These are phyloP conservation scores for Pristiophorus japonicus DNA, from an alignment of 2,113 vertebrate species.

Conservation along the genomic window DNA sequence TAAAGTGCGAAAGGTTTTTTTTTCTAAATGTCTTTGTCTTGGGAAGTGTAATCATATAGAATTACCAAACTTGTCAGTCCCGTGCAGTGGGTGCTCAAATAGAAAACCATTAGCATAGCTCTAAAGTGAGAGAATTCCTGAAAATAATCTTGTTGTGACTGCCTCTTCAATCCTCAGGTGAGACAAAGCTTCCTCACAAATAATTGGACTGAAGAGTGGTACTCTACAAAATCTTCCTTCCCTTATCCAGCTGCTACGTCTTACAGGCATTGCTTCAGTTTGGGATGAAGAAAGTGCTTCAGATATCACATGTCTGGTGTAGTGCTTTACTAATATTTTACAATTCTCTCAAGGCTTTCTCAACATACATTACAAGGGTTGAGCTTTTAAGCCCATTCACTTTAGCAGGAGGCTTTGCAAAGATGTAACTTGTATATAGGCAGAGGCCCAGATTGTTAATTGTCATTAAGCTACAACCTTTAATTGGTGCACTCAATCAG, in stretches of 20 bases:
- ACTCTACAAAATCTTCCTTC: not conserved
- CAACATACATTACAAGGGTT: not conserved
- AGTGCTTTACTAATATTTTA: conserved; percentile 15
- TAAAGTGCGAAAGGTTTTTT: not conserved
- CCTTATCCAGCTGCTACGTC: not conserved
- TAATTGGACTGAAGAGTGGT: not conserved
- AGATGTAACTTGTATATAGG: not conserved
- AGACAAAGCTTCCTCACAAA: not conserved
- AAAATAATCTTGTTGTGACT: not conserved
- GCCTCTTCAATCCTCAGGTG: not conserved
- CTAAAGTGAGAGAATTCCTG: not conserved
- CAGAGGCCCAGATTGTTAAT: not conserved
- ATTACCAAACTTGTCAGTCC: not conserved
- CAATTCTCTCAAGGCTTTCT: not conserved
- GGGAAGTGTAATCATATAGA: not conserved
- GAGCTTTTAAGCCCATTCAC: conserved; percentile 10
- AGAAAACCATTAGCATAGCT: not conserved
- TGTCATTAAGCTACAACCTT: not conserved
- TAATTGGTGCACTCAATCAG: not conserved
- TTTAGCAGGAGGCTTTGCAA: no score
- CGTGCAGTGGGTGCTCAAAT: not conserved
- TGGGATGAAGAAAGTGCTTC: not conserved
- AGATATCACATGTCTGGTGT: not conserved
- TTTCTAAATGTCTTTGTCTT: not conserved
- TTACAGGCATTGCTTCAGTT: not conserved